A percentile compares a stretch with the other conserved stretches of the same genome.
Conservation (phyloP, 2,797 vertebrate genomes). For the Arctocebus calabarensis region DNA sequence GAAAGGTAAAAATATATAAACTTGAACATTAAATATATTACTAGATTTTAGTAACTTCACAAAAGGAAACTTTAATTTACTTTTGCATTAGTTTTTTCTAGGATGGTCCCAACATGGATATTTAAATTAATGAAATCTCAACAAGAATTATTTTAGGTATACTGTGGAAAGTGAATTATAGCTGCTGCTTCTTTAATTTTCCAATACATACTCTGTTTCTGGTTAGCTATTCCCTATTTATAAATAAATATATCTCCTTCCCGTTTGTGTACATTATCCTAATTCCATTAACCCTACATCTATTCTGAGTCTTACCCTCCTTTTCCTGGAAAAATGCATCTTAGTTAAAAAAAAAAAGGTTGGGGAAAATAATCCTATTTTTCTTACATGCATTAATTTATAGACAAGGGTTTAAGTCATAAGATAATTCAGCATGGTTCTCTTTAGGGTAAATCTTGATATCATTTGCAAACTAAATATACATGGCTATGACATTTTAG, state of each 20-base stretch:
- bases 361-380: background rate
- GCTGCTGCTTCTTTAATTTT: constrained; percentile 18
- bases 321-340: background rate
- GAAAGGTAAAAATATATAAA: background rate
- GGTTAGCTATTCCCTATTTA: background rate
- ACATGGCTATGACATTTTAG: background rate
- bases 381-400: background rate
- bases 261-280: background rate
- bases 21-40: background rate
- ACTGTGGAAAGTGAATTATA: background rate
- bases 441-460: background rate
- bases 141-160: background rate
- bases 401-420: background rate
- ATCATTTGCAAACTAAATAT: background rate
- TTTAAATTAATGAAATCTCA: background rate
- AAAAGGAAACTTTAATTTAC: background rate
- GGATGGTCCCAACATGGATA: background rate
- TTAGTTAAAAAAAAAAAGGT: background rate
- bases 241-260: background rate
- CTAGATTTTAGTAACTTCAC: background rate
- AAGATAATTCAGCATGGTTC: background rate
- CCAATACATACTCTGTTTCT: background rate
- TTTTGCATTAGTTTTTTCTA: background rate
- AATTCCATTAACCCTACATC: background rate
- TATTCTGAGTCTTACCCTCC: background rate